These are phyloP conservation scores for Callimorpha dominula DNA, from an alignment of 2,888 invertebrate genomes.

Conservation along the genomic window DNA sequence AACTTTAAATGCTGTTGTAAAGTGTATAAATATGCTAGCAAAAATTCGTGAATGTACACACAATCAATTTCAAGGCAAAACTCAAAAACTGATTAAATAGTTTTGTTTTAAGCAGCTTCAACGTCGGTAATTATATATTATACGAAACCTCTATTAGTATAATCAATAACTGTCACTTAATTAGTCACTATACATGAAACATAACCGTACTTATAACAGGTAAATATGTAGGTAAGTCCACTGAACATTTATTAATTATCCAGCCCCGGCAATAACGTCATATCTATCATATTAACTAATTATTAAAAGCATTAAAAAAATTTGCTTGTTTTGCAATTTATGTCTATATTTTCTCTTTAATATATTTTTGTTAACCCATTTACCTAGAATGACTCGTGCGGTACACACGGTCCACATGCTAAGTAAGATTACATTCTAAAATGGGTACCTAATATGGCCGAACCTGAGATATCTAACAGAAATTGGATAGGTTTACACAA, in stretches of 20 bases:
- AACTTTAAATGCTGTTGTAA: no score
- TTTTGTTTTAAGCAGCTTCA: background rate
- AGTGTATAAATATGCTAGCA: background rate
- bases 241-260: background rate
- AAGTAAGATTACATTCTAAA: background rate
- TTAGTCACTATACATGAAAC: background rate
- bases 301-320: no score
- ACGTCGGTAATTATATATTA: background rate
- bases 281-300: background rate
- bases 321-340: no score
- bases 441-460: background rate
- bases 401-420: background rate
- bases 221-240: background rate
- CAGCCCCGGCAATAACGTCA: background rate
- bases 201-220: background rate
- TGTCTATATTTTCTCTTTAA: no score
- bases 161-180: conserved; percentile 1
- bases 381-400: background rate
- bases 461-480: no score
- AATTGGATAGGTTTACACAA: no score
- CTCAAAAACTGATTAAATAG: background rate
- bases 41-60: background rate
- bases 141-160: background rate
- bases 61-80: background rate
- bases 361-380: background rate